Conservation (phyloP, 2,888 invertebrate genomes). For the Trichogramma dendrolimi region DNA sequence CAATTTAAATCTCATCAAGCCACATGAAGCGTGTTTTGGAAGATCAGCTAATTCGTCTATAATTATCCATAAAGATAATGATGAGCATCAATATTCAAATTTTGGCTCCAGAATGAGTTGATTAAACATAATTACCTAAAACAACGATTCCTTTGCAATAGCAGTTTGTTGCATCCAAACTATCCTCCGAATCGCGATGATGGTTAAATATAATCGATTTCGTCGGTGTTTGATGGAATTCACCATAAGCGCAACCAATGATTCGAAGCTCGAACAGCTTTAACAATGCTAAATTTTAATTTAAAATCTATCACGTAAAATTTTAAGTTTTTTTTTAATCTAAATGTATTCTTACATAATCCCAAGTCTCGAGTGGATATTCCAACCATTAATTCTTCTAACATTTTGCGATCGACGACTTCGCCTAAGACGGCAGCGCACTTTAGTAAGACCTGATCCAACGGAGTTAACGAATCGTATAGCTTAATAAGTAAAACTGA, state of each 20-base stretch:
- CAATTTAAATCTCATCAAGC: constrained; percentile 60
- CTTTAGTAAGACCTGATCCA: constrained; percentile 64
- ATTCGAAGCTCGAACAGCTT: constrained; percentile 61
- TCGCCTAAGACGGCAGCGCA: constrained; percentile 64
- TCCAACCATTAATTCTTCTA: constrained; percentile 57
- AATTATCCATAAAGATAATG: constrained; percentile 21
- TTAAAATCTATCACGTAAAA: not conserved
- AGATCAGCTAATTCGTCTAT: constrained; percentile 56
- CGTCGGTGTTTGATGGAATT: constrained; percentile 47
- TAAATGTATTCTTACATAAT: constrained; percentile 48
- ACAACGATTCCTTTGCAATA: constrained; percentile 50
- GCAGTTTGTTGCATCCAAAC: constrained; percentile 38
- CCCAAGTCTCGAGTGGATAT: constrained; percentile 55
- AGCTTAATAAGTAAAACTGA: constrained; percentile 62
- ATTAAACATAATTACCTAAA: constrained; percentile 40
- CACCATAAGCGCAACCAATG: constrained; percentile 61
- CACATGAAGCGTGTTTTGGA: constrained; percentile 62
- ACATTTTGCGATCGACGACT: constrained; percentile 60
- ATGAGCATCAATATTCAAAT: not conserved
- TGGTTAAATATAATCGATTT: too few species aligned
- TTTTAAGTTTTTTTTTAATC: not conserved
- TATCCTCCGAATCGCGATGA: too few species aligned
- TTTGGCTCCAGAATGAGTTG: not conserved
- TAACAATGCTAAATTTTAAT: constrained; percentile 53
- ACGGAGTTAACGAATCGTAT: constrained; percentile 62